Conservation (phyloP, 2,113 vertebrate genomes). For the Ifrita kowaldi region DNA sequence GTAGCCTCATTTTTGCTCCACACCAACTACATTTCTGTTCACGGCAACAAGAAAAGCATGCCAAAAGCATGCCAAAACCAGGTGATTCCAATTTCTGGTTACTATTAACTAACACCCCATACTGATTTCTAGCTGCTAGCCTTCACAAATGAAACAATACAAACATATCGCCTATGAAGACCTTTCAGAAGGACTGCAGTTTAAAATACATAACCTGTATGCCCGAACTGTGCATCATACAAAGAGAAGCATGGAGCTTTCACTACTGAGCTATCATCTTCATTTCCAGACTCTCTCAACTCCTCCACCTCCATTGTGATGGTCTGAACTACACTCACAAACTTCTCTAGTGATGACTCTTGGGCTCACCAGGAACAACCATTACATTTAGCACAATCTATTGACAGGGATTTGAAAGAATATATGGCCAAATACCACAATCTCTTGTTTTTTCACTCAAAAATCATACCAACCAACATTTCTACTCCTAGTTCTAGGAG, state of each 20-base stretch:
- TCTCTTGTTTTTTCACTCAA: neutral
- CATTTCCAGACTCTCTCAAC: neutral
- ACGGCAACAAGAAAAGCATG: neutral
- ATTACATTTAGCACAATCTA: neutral
- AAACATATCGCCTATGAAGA: neutral
- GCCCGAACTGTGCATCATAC: neutral
- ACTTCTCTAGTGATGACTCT: neutral
- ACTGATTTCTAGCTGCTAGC: neutral
- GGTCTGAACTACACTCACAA: neutral
- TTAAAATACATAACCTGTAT: neutral
- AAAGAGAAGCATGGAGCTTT: neutral
- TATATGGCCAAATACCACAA: neutral
- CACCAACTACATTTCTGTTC: neutral
- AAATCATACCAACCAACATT: neutral
- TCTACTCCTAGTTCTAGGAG: neutral
- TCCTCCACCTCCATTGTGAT: neutral
- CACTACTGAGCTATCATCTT: neutral
- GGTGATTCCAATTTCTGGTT: neutral
- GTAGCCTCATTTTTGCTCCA: neutral
- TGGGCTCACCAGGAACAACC: neutral
- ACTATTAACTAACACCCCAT: neutral
- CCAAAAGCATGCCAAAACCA: neutral
- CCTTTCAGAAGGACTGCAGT: neutral
- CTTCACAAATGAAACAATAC: neutral
- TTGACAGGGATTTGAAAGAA: neutral